phyloP scores from a whole-genome alignment of 2,113 vertebrate species.

The Rhadina sibilatrix region DNA sequence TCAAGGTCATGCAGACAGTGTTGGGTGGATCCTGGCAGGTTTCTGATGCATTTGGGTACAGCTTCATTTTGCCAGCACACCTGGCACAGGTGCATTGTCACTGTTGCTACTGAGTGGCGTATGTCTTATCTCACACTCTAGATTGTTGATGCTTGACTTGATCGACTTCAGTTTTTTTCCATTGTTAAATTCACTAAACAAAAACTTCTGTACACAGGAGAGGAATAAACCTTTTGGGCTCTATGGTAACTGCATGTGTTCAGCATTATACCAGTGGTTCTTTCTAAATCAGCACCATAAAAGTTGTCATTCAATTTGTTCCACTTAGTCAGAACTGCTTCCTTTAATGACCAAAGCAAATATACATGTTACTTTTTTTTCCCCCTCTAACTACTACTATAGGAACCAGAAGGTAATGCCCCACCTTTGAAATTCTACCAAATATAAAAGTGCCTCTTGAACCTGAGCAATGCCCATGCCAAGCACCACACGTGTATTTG shows the following conservation, averaged over 20 bases:
- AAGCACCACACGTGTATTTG: fast-evolving
- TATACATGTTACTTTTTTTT: neutral
- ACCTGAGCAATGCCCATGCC: neutral
- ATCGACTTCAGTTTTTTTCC: neutral
- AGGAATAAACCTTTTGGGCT: neutral
- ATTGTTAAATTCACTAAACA: neutral
- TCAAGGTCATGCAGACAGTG: neutral
- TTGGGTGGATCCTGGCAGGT: neutral
- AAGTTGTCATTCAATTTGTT: neutral
- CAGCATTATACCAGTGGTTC: neutral
- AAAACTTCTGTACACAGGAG: neutral
- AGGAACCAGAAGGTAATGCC: neutral
- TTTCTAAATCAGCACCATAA: neutral
- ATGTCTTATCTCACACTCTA: neutral
- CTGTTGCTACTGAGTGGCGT: neutral
- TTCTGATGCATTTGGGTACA: neutral
- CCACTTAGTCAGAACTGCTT: neutral
- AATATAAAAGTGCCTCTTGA: neutral
- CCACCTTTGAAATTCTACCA: neutral
- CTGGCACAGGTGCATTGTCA: neutral
- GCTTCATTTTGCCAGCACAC: neutral
- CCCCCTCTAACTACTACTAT: neutral
- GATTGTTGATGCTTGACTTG: fast-evolving
- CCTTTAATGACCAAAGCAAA: neutral
- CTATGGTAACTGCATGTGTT: neutral